Evolutionary conservation across 2,888 invertebrate genomes (phyloP).

Genomic region (Blera fallax): DNA sequence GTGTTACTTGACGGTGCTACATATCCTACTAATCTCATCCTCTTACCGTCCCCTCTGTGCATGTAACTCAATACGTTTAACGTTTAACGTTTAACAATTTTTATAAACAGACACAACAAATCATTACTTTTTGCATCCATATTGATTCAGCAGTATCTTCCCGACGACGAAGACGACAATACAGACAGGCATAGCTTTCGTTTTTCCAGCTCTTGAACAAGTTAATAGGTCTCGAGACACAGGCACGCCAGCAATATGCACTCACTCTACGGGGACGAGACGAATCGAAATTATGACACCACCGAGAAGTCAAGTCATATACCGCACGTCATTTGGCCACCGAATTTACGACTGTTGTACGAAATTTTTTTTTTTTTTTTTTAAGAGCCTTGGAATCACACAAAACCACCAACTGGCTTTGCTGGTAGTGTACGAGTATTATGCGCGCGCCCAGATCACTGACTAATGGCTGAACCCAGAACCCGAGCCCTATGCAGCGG

Average conservation of each 20-base stretch:
- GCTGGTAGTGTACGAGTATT: conserved; percentile 45
- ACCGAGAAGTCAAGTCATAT: conserved; percentile 46
- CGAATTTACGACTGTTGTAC: conserved; percentile 65
- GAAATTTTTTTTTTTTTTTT: not conserved
- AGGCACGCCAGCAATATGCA: conserved; percentile 48
- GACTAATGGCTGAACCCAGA: conserved; percentile 65
- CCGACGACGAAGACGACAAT: conserved; percentile 49
- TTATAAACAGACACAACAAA: conserved; percentile 69
- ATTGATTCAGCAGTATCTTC: conserved; percentile 73
- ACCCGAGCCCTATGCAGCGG: conserved; percentile 52
- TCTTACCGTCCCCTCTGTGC: not conserved
- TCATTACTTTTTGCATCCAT: conserved; percentile 81
- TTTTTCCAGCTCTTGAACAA: conserved; percentile 45
- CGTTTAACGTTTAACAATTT: too few species aligned
- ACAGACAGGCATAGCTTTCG: conserved; percentile 69
- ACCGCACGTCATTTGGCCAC: conserved; percentile 68
- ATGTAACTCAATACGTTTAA: conserved; percentile 59
- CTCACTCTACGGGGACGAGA: conserved; percentile 59
- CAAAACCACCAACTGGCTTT: conserved; percentile 8
- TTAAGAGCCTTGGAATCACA: conserved; percentile 36
- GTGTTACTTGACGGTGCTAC: too few species aligned
- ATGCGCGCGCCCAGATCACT: conserved; percentile 64
- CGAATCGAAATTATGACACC: conserved; percentile 66
- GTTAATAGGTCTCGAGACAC: conserved; percentile 54
- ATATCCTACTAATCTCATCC: conserved; percentile 30